These are phyloP conservation scores for Ecliptopera silaceata DNA, from an alignment of 2,888 invertebrate species.

Conservation along the genomic window DNA sequence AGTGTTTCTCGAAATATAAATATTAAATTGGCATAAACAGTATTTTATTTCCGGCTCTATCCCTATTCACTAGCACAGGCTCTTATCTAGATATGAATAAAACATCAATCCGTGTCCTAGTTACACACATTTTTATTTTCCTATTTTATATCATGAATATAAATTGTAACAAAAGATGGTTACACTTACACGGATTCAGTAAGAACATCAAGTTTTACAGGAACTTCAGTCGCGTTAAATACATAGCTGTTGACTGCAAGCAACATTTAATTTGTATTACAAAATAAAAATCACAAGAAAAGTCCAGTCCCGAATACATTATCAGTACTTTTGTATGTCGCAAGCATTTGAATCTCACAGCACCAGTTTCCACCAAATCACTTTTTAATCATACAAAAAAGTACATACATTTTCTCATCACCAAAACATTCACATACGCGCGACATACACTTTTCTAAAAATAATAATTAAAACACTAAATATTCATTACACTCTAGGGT, in stretches of 20 bases:
- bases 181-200: conserved; percentile 66
- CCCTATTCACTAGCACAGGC: not conserved
- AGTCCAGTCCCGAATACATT: conserved; percentile 65
- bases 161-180: conserved; percentile 79
- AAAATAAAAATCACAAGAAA: conserved; percentile 66
- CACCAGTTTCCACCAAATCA: conserved; percentile 69
- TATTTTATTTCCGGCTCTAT: conserved; percentile 35
- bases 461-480: conserved; percentile 70
- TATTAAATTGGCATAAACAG: conserved; percentile 57
- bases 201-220: conserved; percentile 64
- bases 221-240: conserved; percentile 76
- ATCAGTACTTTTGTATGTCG: conserved; percentile 68
- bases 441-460: conserved; percentile 70
- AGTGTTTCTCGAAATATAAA: conserved; percentile 68
- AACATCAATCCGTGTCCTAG: conserved; percentile 71
- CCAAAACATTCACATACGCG: conserved; percentile 70
- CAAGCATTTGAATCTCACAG: conserved; percentile 77
- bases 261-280: conserved; percentile 61
- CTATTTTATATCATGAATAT: conserved; percentile 77
- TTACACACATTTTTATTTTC: conserved; percentile 80
- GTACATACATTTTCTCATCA: conserved; percentile 32
- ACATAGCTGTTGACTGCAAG: conserved; percentile 67
- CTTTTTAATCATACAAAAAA: conserved; percentile 35
- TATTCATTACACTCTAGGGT: conserved; percentile 61
- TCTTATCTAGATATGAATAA: conserved; percentile 47